Evolutionary conservation across 2,113 vertebrate genomes (phyloP), one percentile per base, ranked within the genome.

Genomic region (Tylochromis polylepis): DNA sequence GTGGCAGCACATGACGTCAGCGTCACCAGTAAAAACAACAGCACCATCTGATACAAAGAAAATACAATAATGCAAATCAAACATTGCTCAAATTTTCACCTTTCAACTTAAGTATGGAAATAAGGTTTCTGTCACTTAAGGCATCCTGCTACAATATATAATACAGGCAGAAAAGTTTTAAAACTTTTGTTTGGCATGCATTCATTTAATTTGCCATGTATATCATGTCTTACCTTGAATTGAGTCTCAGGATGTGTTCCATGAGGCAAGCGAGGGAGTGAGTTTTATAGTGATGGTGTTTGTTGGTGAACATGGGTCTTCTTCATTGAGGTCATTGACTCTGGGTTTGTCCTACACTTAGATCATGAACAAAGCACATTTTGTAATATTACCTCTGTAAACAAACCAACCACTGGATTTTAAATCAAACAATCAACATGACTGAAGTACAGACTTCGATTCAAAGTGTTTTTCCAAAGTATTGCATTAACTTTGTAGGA

Each of bases 31-130:
- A 91, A 53, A 60, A 90, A n/a, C 20, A 87, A 8, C 8, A 53
- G 15, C 3, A 2, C 8, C 93, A 93, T 93, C 91, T 92, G 12
- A 86, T 81, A 57, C 18, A 84, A 53, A 82, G n/a, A 65, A 70
- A 24, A 70, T 10, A 24, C 8, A 70, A 70, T 24, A 70, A 70
- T 70, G 41, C 36, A 43, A 10, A 70, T 24, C n/a, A 70, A 70
- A 43, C 12, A 41, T 24, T 70, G 65, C 12, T 70, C 22, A 78
- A 36, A 29, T 70, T 14, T 70, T 43, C 36, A 70, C 1, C 38
- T 27, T 70, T 43, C 8, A 70, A 70, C 38, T 70, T 70, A 3
- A 38, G 18, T 65, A n/a, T 0, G 18, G 38, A 70, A 70, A 70
- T 27, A 16, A 3, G n/a, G 62, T 67, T 11, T 67, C 62, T 67